Percentiles rank a stretch among this genome's conserved stretches.
phyloP scores from a whole-genome alignment of 1,140 invertebrate genomes.

The Bombus affinis region DNA sequence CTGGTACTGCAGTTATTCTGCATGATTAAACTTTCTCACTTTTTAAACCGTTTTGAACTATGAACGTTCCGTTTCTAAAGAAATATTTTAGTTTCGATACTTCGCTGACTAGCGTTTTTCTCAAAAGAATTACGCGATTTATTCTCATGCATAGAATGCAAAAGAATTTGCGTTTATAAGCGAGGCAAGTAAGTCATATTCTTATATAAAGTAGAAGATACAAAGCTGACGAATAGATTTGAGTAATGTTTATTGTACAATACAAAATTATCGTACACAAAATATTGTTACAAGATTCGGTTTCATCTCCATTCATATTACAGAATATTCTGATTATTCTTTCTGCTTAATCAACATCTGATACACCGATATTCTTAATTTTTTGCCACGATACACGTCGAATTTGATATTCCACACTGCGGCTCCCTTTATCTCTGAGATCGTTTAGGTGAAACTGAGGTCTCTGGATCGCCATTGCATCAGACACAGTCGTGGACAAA shows the following conservation, averaged over 20 bases:
- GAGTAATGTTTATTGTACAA: no score
- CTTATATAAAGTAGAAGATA: not conserved
- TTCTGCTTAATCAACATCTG: no score
- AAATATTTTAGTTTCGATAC: not conserved
- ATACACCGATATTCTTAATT: no score
- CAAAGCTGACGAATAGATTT: no score
- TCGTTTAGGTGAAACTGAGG: not conserved
- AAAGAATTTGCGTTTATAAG: not conserved
- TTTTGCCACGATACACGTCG: no score
- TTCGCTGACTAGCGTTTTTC: not conserved
- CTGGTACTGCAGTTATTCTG: constrained; percentile 18
- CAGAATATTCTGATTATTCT: no score
- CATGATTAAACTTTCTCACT: constrained; percentile 36
- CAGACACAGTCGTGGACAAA: not conserved
- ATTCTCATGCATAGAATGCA: not conserved
- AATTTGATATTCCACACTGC: no score
- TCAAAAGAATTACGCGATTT: not conserved
- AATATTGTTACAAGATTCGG: no score
- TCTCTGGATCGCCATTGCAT: not conserved
- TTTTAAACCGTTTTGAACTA: not conserved
- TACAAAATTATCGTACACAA: no score
- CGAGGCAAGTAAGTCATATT: not conserved
- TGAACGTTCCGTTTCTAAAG: not conserved
- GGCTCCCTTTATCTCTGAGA: no score
- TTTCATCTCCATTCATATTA: no score